A percentile compares a stretch with the other conserved stretches of the same genome.
phyloP scores from a whole-genome alignment of 1,140 invertebrate species.

The Drosophila sp. region DNA sequence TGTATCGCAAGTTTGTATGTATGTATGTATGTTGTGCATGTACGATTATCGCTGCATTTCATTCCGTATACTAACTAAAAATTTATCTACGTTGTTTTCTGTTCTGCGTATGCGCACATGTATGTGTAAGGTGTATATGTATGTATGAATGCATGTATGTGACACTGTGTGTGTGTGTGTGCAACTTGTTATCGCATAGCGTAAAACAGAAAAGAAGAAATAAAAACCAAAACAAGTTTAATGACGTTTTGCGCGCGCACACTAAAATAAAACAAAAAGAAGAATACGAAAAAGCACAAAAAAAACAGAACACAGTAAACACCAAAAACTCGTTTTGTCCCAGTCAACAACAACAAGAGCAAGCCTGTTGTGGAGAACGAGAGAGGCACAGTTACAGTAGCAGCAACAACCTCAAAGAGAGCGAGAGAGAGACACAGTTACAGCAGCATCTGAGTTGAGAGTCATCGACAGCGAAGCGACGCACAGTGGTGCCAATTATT shows the following conservation, averaged over 20 bases:
- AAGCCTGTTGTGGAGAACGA: conserved; percentile 8
- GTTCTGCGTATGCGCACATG: conserved; percentile 41
- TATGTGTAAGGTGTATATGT: neutral
- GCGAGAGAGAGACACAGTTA: conserved; percentile 49
- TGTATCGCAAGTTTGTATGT: neutral
- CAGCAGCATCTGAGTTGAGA: conserved; percentile 22
- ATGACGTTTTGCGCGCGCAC: conserved; percentile 81
- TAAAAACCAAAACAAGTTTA: conserved; percentile 84
- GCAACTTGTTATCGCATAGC: conserved; percentile 81
- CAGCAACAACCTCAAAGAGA: conserved; percentile 7
- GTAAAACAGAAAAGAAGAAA: conserved; percentile 71
- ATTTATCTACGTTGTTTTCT: conserved; percentile 48
- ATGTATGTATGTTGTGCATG: conserved; percentile 2
- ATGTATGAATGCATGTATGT: conserved; percentile 1
- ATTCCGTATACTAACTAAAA: conserved; percentile 47
- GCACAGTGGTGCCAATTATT: too few species aligned
- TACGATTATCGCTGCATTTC: conserved; percentile 31
- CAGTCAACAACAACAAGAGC: conserved; percentile 9
- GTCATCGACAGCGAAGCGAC: conserved; percentile 26
- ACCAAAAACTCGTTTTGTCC: conserved; percentile 42
- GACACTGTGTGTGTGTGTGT: conserved; percentile 61
- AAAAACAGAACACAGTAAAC: conserved; percentile 44
- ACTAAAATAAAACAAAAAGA: conserved; percentile 25
- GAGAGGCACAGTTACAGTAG: conserved; percentile 46
- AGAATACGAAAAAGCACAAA: conserved; percentile 31